Base-by-base conservation (phyloP, 2,113 vertebrate species). In the Mobula birostris region DNA sequence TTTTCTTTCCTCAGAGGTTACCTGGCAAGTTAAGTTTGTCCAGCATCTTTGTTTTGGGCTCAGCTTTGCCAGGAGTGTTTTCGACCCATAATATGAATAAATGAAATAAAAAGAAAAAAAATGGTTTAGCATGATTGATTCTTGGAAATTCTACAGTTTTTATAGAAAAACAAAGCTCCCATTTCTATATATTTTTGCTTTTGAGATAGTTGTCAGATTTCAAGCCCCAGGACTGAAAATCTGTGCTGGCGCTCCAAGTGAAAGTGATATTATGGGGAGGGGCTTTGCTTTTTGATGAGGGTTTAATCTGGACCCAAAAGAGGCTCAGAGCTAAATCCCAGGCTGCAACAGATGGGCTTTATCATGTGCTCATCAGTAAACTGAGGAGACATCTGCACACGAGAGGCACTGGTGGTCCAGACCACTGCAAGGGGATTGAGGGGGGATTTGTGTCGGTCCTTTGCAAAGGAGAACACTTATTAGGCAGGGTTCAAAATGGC, bases 401-500 rank as follows among this genome's bases (percentile, higher is more conserved):
- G 70, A 93, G 70, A 93, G 70, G 48, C 72, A 56, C 36, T 93
- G 91, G 91, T 93, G 91, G 91, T 93, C 91, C 70, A 24, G 40
- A 40, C 66, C 88, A 91, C 36, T 72, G 90, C 90, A 70, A 87
- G 58, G 68, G 68, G 68, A 72, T 93, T 93, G 91, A 74, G 72
- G 70, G 91, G 24, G 91, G 91, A 93, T 93, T 93, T 93, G 91
- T 93, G 40, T 93, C 72, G 3, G 40, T 70, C 29, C 9, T 56
- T 40, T 40, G 91, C 70, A 93, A 93, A 76, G 40, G 91, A 72
- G 90, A 92, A 92, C 90, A 92, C 90, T 92, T 92, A 92, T 93
- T 93, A 93, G 91, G 91, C 68, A 93, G 91, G 66, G 91, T 93
- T 93, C 91, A 93, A 93, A 93, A 93, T 93, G 91, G 36, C 91